Evolutionary conservation across 2,888 invertebrate genomes (phyloP).

Genomic region (Clivina fossor): DNA sequence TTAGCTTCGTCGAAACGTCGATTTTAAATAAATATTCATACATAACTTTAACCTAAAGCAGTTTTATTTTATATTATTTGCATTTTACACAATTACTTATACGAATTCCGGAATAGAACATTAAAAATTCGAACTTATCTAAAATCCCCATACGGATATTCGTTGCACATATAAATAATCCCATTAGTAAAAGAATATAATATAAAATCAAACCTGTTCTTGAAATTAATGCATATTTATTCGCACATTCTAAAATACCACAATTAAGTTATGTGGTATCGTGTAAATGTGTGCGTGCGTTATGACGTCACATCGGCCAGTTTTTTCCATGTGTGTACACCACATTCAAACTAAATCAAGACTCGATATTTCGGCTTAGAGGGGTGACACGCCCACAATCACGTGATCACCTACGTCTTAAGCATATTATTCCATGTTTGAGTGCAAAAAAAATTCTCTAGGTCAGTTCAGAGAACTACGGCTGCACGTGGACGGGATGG

Average conservation of each 20-base stretch:
- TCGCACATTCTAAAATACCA: conserved; percentile 30
- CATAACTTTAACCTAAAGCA: no score
- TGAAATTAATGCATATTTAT: conserved; percentile 34
- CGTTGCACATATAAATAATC: no score
- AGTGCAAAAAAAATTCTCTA: conserved; percentile 24
- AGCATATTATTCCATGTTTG: conserved; percentile 18
- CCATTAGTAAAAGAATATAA: no score
- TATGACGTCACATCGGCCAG: neutral
- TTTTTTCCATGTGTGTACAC: neutral
- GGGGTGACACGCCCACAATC: conserved; percentile 24
- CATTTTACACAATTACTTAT: no score
- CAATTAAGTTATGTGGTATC: conserved; percentile 25
- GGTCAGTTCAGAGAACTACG: conserved; percentile 14
- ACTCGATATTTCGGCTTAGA: conserved; percentile 21
- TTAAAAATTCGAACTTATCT: no score
- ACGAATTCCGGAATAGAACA: no score
- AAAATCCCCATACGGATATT: no score
- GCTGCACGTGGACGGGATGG: neutral
- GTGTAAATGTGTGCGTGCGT: conserved; percentile 18
- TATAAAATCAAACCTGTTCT: conserved; percentile 32
- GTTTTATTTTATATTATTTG: no score
- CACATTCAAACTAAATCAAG: neutral
- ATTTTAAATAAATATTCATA: no score
- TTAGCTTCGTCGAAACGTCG: no score
- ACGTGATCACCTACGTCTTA: conserved; percentile 8